A percentile compares a stretch with the other conserved stretches of the same genome.
phyloP scores from a whole-genome alignment of 2,888 invertebrate genomes.

The Epinotia ramella region DNA sequence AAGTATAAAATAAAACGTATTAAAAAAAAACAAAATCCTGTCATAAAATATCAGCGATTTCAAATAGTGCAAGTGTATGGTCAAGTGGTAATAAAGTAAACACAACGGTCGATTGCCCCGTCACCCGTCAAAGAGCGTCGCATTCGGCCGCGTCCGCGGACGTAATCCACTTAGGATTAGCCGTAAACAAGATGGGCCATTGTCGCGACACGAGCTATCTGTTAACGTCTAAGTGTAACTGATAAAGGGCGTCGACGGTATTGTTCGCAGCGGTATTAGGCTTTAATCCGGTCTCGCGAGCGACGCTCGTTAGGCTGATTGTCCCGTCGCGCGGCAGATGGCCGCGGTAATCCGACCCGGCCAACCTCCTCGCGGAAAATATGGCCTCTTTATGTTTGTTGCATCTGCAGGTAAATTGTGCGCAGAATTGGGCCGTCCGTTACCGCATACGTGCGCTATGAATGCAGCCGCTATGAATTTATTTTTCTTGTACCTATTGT shows the following conservation, averaged over 20 bases:
- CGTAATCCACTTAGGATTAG: conserved; percentile 83
- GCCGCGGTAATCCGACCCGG: conserved; percentile 79
- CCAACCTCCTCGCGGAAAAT: conserved; percentile 63
- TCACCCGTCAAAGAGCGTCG: conserved; percentile 30
- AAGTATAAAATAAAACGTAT: no score
- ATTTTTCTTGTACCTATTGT: conserved; percentile 79
- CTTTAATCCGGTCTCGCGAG: conserved; percentile 81
- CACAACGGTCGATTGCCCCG: conserved; percentile 28
- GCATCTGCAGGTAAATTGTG: conserved; percentile 85
- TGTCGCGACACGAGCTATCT: conserved; percentile 79
- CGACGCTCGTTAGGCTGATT: conserved; percentile 82
- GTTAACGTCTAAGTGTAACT: conserved; percentile 80
- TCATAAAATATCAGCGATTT: no score
- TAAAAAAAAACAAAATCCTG: no score
- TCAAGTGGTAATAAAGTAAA: conserved; percentile 17
- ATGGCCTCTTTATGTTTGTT: conserved; percentile 83
- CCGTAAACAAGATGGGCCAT: conserved; percentile 79
- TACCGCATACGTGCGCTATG: conserved; percentile 69
- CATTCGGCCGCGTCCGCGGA: conserved; percentile 45
- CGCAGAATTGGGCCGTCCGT: conserved; percentile 79
- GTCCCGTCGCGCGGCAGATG: conserved; percentile 81
- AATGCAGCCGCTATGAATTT: conserved; percentile 76
- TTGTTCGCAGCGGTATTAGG: conserved; percentile 81
- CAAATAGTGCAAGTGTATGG: no score
- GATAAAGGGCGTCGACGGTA: conserved; percentile 75